Percentiles rank a stretch among this genome's conserved stretches.
Evolutionary conservation across 2,888 invertebrate species (phyloP).

Genomic region (Hydroisotoma schaefferi): DNA sequence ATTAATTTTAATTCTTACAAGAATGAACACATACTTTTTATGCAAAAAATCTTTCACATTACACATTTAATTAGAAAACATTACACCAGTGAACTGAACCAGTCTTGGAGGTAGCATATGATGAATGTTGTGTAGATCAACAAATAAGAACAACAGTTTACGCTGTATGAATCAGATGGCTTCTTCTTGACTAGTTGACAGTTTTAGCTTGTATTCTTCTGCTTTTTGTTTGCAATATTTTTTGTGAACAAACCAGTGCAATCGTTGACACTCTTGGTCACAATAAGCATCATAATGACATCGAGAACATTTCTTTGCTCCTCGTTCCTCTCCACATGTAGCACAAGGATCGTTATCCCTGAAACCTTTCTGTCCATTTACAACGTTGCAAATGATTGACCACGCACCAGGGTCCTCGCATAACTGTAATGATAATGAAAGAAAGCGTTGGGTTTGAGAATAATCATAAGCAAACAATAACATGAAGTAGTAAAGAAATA

Average conservation of each 20-base stretch:
- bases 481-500: neutral
- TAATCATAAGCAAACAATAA: neutral
- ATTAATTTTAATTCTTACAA: no score
- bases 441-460: no score
- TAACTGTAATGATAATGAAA: constrained; percentile 22
- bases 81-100: no score
- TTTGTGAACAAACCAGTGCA: constrained; percentile 90
- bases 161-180: no score
- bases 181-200: neutral
- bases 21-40: no score
- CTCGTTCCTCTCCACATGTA: constrained; percentile 83
- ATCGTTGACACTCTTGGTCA: constrained; percentile 85
- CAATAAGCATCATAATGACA: constrained; percentile 94
- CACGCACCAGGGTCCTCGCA: constrained; percentile 53
- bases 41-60: no score
- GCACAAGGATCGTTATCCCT: constrained; percentile 66
- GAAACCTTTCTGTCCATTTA: constrained; percentile 85
- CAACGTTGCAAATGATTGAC: constrained; percentile 65
- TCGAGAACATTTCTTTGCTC: constrained; percentile 88
- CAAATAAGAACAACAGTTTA: no score
- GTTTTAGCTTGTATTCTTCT: constrained; percentile 45
- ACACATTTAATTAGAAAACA: no score
- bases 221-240: constrained; percentile 70
- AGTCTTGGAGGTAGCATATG: no score
- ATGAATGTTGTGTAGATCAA: no score